Evolutionary conservation across 2,113 vertebrate genomes (phyloP), one percentile per base, ranked within the genome.

Genomic region (Planiliza haematocheilus): DNA sequence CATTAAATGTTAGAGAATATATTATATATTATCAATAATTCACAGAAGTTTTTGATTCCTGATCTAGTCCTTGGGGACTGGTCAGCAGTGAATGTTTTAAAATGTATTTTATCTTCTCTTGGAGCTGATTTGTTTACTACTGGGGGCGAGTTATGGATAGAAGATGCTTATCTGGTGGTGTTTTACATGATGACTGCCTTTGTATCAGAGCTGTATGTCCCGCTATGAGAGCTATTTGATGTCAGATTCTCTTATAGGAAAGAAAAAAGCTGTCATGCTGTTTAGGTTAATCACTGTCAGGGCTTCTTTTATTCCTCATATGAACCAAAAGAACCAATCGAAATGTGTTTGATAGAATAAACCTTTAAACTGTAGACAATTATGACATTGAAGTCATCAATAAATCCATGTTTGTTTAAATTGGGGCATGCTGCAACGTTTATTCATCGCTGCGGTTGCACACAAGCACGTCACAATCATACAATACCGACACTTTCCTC

Each of bases 11-110:
- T 52, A 45, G 58, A 83, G 63, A 82, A 71, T 72, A 71, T 39
- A 56, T 65, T 86, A 59, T 50, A 11, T 49, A 17, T 61, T 43
- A 75, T 88, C 42, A 82, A 80, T 77, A 75, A 83, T 86, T 78
- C 17, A 74, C 50, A 61, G 50, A 48, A 52, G 16, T 18, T 65
- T 77, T 57, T 58, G 66, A 63, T 50, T 73, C 51, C 56, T 61
- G 51, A 74, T 70, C 37, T 61, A 57, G 10, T 74, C 68, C n/a
- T 14, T 18, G 21, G 50, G 34, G 39, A 77, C 69, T 70, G 68
- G 65, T 77, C 74, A 84, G 73, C 37, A 39, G 24, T 38, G 0
- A 18, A 42, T 45, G 14, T 62, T 69, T 77, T 63, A 36, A 81
- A 80, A 74, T 70, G 10, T 16, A 36, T 56, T 41, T 71, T 36